Base-by-base conservation (phyloP, 2,113 vertebrate species). In the Passer domesticus region DNA sequence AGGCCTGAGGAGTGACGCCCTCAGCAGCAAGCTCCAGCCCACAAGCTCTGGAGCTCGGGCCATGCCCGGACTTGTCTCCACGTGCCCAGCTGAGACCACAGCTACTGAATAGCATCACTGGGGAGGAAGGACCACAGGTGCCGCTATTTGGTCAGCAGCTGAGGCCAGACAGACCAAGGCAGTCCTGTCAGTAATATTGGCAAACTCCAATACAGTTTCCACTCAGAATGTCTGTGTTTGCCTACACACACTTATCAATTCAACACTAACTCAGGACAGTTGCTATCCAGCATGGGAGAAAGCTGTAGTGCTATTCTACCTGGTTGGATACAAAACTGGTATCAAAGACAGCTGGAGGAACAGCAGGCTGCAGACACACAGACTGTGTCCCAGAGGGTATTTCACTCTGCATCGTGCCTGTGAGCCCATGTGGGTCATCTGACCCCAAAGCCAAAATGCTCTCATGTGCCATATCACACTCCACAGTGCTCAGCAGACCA, bases 211-310 rank as follows among this genome's bases (percentile, higher is more conserved):
- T 37, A 15, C 0, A 28, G 50, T 39, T 60, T 46, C 47, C 31
- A 43, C 15, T 53, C 59, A 24, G 0, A 6, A 43, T 8, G 9
- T 5, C 22, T 7, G 7, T 25, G 23, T 50, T 67, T 79, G 59
- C 59, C 84, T 62, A 22, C 2, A 10, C 28, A 60, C 44, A 18
- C 0, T 0, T 5, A 13, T 7, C 33, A 9, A 30, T 23, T 35
- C 39, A 22, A 78, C 13, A 37, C 21, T 77, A 69, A 74, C 43
- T 49, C 10, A 17, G 41, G 30, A 55, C 37, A 66, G 43, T 33
- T 35, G 35, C 47, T 49, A 2, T 19, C 7, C 2, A 0, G 2
- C 14, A 15, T 7, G 33, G 59, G 68, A 83, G 59, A 52, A 69
- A 35, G 72, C 73, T 62, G 60, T 16, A 46, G 30, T 50, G 87